Conservation (phyloP, 2,113 vertebrate genomes). For the Plotosus lineatus region DNA sequence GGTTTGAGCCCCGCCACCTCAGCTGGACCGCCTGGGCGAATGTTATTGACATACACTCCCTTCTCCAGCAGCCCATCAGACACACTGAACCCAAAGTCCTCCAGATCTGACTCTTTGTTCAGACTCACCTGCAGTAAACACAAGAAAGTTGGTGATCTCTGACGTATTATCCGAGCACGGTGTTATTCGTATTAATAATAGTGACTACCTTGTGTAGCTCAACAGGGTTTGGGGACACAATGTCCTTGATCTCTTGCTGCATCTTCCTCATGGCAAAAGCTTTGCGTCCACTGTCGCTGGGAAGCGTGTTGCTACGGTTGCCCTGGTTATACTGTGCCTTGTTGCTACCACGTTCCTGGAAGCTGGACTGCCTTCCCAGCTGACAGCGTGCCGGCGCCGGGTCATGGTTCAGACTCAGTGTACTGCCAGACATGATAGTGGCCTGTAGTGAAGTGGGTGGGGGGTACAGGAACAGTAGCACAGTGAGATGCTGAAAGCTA, state of each 20-base stretch:
- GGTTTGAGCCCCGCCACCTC: conserved; percentile 85
- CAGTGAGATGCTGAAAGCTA: background rate
- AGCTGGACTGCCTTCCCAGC: conserved; percentile 93
- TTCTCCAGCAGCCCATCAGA: conserved; percentile 93
- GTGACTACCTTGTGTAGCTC: conserved; percentile 91
- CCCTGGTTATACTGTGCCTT: conserved; percentile 85
- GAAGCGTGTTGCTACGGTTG: conserved; percentile 91
- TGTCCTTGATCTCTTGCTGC: conserved; percentile 94
- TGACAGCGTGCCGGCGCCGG: conserved; percentile 80
- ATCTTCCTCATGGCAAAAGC: conserved; percentile 91
- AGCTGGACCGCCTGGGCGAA: conserved; percentile 86
- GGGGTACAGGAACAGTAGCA: conserved; percentile 22
- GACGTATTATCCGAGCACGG: background rate
- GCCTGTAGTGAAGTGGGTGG: conserved; percentile 72
- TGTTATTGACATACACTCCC: conserved; percentile 94
- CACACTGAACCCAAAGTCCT: conserved; percentile 98
- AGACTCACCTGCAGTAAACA: conserved; percentile 79
- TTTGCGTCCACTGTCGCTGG: conserved; percentile 88
- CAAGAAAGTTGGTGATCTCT: background rate
- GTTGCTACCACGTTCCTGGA: conserved; percentile 89
- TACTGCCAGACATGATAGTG: conserved; percentile 98
- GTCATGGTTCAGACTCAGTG: conserved; percentile 92
- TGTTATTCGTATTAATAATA: background rate
- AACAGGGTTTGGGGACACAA: conserved; percentile 94
- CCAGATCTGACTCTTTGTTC: conserved; percentile 86